Evolutionary conservation across 2,888 invertebrate species (phyloP).

Genomic region (Sarcophaga subvicina): DNA sequence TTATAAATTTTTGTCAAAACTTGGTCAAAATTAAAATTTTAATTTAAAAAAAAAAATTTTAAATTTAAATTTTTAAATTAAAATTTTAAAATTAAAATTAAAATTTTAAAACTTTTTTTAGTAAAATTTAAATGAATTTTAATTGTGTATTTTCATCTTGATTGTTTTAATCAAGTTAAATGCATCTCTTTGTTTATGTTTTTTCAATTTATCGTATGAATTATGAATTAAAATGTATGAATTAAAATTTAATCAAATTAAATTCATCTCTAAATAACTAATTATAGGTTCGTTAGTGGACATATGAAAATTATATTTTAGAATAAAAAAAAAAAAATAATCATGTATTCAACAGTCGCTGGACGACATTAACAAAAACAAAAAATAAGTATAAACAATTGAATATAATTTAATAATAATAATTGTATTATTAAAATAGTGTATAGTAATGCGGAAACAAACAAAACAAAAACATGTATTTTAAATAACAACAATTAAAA

Average conservation of each 20-base stretch:
- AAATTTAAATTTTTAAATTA: too few species aligned
- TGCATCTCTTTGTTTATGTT: not conserved
- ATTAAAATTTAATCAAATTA: conserved; percentile 18
- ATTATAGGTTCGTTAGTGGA: not conserved
- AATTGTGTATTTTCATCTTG: not conserved
- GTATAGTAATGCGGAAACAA: not conserved
- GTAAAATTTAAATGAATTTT: not conserved
- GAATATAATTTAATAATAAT: conserved; percentile 4
- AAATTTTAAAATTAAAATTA: not conserved
- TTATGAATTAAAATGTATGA: too few species aligned
- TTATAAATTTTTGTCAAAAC: not conserved
- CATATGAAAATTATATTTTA: not conserved
- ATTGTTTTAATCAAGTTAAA: not conserved
- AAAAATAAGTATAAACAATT: conserved; percentile 5
- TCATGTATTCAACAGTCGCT: conserved; percentile 52
- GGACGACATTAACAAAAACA: conserved; percentile 52
- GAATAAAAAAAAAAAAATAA: conserved; percentile 12
- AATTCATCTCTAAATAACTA: conserved; percentile 1
- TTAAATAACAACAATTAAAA: conserved; percentile 8
- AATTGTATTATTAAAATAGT: conserved; percentile 4
- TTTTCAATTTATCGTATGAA: not conserved
- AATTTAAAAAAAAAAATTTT: too few species aligned
- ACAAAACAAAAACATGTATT: not conserved
- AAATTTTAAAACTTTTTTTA: not conserved
- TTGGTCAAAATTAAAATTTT: not conserved